A percentile compares a stretch with the other conserved stretches of the same genome.
Evolutionary conservation across 2,113 vertebrate genomes (phyloP).

Genomic region (Mustelus asterias): DNA sequence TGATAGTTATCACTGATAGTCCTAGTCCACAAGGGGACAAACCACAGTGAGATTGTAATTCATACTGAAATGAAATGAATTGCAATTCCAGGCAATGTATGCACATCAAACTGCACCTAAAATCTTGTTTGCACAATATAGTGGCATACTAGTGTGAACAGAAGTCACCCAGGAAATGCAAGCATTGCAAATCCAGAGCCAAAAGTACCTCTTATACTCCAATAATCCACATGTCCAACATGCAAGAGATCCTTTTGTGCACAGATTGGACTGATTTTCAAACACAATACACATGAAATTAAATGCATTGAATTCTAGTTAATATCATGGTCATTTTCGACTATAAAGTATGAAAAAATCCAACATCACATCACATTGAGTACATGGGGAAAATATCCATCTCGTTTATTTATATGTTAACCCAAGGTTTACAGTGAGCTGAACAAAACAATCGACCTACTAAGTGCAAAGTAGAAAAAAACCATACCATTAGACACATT

Average conservation of each 20-base stretch:
- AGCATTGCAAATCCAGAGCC: neutral
- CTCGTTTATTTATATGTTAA: neutral
- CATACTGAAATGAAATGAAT: neutral
- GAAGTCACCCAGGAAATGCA: neutral
- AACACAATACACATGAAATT: neutral
- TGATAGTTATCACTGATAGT: neutral
- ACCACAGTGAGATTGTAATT: neutral
- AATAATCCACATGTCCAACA: neutral
- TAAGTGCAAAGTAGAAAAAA: neutral
- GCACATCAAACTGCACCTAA: neutral
- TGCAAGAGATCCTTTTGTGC: neutral
- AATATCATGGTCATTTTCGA: neutral
- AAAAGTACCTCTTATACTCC: neutral
- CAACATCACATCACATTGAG: neutral
- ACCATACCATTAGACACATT: neutral
- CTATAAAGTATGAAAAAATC: neutral
- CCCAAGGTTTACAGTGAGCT: neutral
- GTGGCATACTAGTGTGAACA: neutral
- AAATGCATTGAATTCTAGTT: neutral
- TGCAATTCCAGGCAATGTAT: neutral
- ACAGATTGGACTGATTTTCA: neutral
- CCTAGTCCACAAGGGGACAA: no score
- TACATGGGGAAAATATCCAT: neutral
- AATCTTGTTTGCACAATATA: neutral
- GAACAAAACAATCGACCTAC: neutral